Conservation (phyloP, 2,113 vertebrate genomes). For the Mugil cephalus region DNA sequence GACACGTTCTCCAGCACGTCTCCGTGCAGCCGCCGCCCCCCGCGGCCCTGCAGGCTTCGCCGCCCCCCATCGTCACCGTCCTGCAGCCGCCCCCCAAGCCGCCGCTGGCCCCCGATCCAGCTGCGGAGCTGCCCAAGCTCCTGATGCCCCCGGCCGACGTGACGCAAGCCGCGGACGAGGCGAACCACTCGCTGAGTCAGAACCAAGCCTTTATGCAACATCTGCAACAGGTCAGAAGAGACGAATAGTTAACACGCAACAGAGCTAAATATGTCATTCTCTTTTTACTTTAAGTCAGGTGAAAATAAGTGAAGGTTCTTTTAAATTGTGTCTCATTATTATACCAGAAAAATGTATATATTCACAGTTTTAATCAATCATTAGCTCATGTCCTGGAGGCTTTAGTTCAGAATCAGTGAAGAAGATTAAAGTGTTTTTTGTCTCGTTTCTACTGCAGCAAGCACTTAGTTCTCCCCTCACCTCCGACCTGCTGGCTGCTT, state of each 20-base stretch:
- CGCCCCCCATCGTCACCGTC: slow-evolving; percentile 72
- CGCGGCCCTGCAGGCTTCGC: slow-evolving; percentile 54
- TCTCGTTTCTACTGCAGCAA: slow-evolving; percentile 63
- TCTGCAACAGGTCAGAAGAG: slow-evolving; percentile 80
- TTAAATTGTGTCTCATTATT: no score
- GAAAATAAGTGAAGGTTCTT: no score
- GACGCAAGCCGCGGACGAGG: slow-evolving; percentile 70
- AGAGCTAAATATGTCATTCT: no score
- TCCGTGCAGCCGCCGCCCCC: slow-evolving; percentile 48
- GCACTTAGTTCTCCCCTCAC: slow-evolving; percentile 69
- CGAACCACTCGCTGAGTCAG: slow-evolving; percentile 57
- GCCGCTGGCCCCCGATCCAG: slow-evolving; percentile 47
- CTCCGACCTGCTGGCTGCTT: slow-evolving; percentile 63
- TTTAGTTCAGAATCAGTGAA: no score
- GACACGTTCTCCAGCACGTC: slow-evolving; percentile 71
- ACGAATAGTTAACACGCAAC: no score
- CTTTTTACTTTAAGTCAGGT: no score
- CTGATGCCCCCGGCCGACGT: slow-evolving; percentile 69
- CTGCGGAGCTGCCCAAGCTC: slow-evolving; percentile 66
- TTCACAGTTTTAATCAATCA: no score
- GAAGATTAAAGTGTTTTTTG: neutral
- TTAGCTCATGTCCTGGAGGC: no score
- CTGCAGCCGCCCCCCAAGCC: slow-evolving; percentile 70
- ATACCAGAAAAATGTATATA: no score
- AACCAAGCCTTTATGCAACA: slow-evolving; percentile 81